Evolutionary conservation across 1,140 invertebrate species (phyloP).

Genomic region (Steinernema feltiae): DNA sequence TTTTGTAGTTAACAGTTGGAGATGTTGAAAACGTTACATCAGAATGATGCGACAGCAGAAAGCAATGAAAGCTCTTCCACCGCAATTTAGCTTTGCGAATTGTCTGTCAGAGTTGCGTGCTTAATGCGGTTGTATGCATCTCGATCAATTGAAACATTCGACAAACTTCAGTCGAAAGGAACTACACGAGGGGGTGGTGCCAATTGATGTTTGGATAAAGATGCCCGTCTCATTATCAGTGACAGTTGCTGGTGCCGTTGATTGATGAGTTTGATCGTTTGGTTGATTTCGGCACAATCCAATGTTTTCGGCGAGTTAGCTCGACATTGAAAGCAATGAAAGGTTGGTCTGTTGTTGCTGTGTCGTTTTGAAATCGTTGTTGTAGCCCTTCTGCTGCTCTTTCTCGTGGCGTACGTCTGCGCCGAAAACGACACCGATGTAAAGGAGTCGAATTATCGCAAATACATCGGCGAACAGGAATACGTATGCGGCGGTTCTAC

Average conservation of each 20-base stretch:
- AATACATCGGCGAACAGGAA: constrained; percentile 52
- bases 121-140: too few relatives aligned
- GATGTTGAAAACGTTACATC: not conserved
- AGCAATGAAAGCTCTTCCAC: too few relatives aligned
- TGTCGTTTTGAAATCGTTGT: not conserved
- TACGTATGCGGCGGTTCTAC: constrained; percentile 37
- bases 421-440: constrained; percentile 37
- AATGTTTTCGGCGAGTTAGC: not conserved
- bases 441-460: constrained; percentile 44
- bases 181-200: not conserved
- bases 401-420: not conserved
- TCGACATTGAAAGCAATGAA: not conserved
- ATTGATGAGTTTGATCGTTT: constrained; percentile 18
- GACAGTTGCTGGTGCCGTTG: not conserved
- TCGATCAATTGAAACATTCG: not conserved
- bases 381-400: not conserved
- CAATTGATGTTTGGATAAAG: not conserved
- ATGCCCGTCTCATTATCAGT: not conserved
- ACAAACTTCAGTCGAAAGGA: not conserved
- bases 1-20: not conserved
- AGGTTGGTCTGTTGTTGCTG: not conserved
- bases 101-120: too few relatives aligned
- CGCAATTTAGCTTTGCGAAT: too few relatives aligned
- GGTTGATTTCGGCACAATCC: constrained; percentile 26
- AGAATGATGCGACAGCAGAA: too few relatives aligned